Evolutionary conservation across 2,797 vertebrate genomes (phyloP).

Genomic region (Perodicticus potto): DNA sequence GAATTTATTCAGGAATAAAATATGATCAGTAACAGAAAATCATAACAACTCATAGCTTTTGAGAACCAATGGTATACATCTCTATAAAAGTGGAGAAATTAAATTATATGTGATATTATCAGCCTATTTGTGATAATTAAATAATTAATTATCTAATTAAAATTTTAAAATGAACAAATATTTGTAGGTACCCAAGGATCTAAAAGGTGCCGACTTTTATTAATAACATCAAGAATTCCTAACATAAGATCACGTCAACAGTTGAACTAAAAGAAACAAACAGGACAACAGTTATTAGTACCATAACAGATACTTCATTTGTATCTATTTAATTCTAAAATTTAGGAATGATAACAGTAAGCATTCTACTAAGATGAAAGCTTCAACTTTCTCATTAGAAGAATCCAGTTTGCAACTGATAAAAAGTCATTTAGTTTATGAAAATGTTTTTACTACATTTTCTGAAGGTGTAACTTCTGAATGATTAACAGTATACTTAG

Average conservation of each 20-base stretch:
- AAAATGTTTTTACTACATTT: neutral
- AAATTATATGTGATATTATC: slow-evolving; percentile 14
- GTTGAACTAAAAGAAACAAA: slow-evolving; percentile 40
- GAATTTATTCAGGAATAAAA: slow-evolving; percentile 42
- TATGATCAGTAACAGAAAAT: neutral
- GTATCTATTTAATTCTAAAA: neutral
- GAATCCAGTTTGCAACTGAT: slow-evolving; percentile 14
- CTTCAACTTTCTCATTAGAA: slow-evolving; percentile 37
- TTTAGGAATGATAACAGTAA: neutral
- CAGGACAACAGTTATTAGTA: neutral
- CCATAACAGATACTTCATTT: neutral
- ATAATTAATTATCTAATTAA: neutral
- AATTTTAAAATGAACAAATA: neutral
- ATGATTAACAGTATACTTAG: neutral
- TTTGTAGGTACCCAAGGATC: neutral
- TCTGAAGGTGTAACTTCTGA: slow-evolving; percentile 28
- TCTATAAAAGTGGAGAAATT: slow-evolving; percentile 21
- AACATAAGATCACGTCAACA: neutral
- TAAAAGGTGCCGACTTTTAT: neutral
- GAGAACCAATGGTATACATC: neutral
- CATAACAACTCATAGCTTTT: neutral
- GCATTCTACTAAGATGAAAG: neutral
- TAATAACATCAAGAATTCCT: neutral
- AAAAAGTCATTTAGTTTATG: slow-evolving; percentile 20
- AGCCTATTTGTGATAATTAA: neutral